Conservation (phyloP, 2,113 vertebrate genomes). For the Neofelis nebulosa region DNA sequence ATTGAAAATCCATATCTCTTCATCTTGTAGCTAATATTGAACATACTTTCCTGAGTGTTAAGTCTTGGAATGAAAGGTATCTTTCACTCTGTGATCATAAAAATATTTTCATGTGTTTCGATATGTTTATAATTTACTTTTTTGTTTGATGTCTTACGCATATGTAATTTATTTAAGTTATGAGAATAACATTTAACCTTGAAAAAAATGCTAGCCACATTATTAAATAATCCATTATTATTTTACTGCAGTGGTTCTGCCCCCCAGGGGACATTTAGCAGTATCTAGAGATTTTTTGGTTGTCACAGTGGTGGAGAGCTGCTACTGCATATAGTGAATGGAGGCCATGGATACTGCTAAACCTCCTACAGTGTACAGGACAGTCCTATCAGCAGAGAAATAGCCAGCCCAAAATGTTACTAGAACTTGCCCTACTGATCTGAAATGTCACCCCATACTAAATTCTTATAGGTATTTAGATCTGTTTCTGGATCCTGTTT, state of each 20-base stretch:
- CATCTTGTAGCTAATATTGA: neutral
- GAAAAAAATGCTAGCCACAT: neutral
- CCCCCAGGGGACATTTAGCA: neutral
- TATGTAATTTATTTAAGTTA: conserved; percentile 5
- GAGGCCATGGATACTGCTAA: neutral
- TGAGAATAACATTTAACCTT: neutral
- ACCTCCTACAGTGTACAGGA: neutral
- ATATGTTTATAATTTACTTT: neutral
- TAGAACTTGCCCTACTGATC: neutral
- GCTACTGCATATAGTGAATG: neutral
- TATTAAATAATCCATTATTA: neutral
- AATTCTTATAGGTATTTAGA: neutral
- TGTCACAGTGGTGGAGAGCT: neutral
- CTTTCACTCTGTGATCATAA: neutral
- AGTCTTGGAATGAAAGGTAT: neutral
- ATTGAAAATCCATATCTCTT: neutral
- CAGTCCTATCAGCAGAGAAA: neutral
- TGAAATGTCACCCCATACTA: neutral
- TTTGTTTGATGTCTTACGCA: neutral
- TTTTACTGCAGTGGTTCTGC: neutral
- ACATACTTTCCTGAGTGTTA: neutral
- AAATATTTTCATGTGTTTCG: neutral
- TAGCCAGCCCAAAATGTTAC: neutral
- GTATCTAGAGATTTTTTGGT: neutral
- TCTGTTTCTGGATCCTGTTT: neutral